Percentiles rank a stretch among this genome's conserved stretches.
phyloP scores from a whole-genome alignment of 92 coral and sea anemone genomes.

The Hydrozoanthus gracilis region DNA sequence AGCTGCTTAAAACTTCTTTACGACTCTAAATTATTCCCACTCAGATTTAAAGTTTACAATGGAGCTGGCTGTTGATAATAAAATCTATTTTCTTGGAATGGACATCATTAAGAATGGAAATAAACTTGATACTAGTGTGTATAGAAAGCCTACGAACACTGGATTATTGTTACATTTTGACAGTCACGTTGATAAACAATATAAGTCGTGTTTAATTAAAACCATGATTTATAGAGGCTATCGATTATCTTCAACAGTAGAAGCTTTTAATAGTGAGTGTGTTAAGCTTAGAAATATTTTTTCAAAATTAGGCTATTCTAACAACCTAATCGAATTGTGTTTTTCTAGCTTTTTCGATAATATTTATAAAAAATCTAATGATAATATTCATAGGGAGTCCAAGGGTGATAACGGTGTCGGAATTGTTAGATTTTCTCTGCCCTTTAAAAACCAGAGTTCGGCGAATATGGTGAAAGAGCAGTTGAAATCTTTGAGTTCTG shows the following conservation, averaged over 20 bases:
- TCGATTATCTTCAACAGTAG: constrained; percentile 37
- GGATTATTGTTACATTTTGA: constrained; percentile 10
- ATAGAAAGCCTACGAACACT: constrained; percentile 27
- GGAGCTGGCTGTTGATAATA: constrained; percentile 18
- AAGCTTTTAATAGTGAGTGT: constrained; percentile 39
- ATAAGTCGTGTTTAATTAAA: constrained; percentile 33
- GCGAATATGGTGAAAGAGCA: constrained; percentile 34
- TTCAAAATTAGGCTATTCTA: constrained; percentile 33
- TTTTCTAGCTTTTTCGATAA: constrained; percentile 25
- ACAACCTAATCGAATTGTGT: constrained; percentile 24
- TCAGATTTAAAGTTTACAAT: constrained; percentile 4
- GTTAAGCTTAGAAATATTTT: constrained; percentile 34
- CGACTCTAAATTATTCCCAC: constrained; percentile 3
- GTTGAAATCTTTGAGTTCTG: constrained; percentile 23
- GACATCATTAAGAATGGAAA: constrained; percentile 11
- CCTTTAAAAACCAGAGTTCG: constrained; percentile 38
- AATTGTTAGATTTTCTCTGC: constrained; percentile 32
- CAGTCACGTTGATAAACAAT: constrained; percentile 32
- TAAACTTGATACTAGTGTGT: constrained; percentile 33
- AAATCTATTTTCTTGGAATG: constrained; percentile 12
- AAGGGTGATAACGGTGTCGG: too few relatives aligned
- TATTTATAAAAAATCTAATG: constrained; percentile 26
- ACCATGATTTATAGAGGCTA: constrained; percentile 42
- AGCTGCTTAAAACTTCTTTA: too few relatives aligned
- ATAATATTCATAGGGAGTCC: too few relatives aligned